Percentiles rank a stretch among this genome's conserved stretches.
Conservation (phyloP, 2,113 vertebrate genomes). For the Nesogale talazaci region DNA sequence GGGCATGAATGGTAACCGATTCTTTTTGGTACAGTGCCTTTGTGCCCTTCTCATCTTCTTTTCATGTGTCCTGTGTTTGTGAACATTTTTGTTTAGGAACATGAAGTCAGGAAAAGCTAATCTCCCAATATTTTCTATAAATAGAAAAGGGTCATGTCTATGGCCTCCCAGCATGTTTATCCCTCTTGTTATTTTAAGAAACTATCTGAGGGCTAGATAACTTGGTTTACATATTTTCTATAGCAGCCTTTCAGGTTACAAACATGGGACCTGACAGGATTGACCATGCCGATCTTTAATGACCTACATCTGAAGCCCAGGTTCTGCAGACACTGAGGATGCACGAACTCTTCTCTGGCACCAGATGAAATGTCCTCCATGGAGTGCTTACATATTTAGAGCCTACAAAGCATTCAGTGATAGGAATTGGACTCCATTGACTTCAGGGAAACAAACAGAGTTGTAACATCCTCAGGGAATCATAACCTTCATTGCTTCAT, state of each 20-base stretch:
- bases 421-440: not conserved
- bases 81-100: not conserved
- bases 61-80: too few species aligned
- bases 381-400: not conserved
- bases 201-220: not conserved
- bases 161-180: not conserved
- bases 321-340: not conserved
- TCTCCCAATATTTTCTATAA: not conserved
- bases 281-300: not conserved
- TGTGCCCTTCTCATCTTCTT: too few species aligned
- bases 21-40: too few species aligned
- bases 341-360: conserved; percentile 1
- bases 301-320: not conserved
- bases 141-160: not conserved
- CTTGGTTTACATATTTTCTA: not conserved
- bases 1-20: too few species aligned
- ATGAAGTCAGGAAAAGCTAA: not conserved
- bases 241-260: not conserved
- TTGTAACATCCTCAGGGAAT: not conserved
- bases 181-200: not conserved
- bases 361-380: not conserved
- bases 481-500: not conserved
- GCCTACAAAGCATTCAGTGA: not conserved
- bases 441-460: not conserved
- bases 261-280: not conserved